A percentile compares a stretch with the other conserved stretches of the same genome.
These are phyloP conservation scores for Emydura subglobosa DNA, from an alignment of 2,113 vertebrate genomes.

Conservation along the genomic window DNA sequence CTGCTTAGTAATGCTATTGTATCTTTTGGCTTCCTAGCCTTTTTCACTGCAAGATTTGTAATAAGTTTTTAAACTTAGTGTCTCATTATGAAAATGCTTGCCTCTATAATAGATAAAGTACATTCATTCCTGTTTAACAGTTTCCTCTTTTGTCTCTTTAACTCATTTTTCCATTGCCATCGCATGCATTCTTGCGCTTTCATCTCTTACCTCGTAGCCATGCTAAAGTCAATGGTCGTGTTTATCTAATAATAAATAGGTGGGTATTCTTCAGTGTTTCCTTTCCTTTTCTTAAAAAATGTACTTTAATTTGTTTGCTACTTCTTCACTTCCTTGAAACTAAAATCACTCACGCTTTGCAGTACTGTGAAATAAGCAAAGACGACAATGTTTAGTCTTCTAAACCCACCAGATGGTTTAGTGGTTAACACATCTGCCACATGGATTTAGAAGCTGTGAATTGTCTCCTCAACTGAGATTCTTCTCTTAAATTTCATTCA, in stretches of 20 bases:
- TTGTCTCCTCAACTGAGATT: conserved; percentile 25
- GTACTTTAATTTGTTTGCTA: not conserved
- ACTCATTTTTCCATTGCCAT: conserved; percentile 74
- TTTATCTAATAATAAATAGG: conserved; percentile 99
- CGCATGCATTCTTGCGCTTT: conserved; percentile 66
- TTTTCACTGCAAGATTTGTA: not conserved
- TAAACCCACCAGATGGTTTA: not conserved
- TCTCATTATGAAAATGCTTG: not conserved
- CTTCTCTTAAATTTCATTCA: conserved; percentile 13
- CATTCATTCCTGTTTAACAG: conserved; percentile 59
- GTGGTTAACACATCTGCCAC: not conserved
- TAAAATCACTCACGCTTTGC: conserved; percentile 7
- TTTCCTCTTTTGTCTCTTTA: conserved; percentile 79
- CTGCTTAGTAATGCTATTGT: not conserved
- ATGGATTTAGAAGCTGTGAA: not conserved
- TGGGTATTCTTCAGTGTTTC: conserved; percentile 89
- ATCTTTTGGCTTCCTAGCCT: not conserved
- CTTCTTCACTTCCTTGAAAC: conserved; percentile 43
- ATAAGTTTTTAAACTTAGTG: conserved; percentile 24
- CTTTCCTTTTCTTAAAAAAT: conserved; percentile 66
- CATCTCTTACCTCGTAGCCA: conserved; percentile 87
- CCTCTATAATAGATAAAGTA: not conserved
- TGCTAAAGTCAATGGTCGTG: conserved; percentile 97
- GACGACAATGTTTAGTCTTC: not conserved
- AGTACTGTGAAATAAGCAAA: conserved; percentile 13